Conservation (phyloP, 2,888 invertebrate species). For the Chymomyza amoena region DNA sequence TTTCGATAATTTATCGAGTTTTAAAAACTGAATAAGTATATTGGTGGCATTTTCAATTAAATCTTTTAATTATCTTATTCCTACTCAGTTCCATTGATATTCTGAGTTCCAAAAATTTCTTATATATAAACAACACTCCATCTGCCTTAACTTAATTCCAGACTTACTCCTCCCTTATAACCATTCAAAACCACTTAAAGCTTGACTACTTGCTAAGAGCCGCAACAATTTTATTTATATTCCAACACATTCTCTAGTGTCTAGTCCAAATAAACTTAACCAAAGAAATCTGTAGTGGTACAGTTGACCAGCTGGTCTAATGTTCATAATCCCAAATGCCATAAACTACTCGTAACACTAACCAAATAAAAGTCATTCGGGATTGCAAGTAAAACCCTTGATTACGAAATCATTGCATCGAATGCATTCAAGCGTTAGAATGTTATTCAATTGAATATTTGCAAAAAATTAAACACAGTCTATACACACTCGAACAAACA, state of each 20-base stretch:
- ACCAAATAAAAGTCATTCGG: slow-evolving; percentile 40
- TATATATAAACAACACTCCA: too few relatives aligned
- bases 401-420: slow-evolving; percentile 14
- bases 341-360: slow-evolving; percentile 23
- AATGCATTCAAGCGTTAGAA: slow-evolving; percentile 54
- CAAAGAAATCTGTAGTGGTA: neutral
- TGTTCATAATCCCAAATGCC: slow-evolving; percentile 17
- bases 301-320: neutral
- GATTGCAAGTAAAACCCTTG: slow-evolving; percentile 9
- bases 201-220: neutral
- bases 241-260: neutral
- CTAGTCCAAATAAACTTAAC: neutral
- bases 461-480: slow-evolving; percentile 60
- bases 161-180: too few relatives aligned
- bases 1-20: too few relatives aligned
- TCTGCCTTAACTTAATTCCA: too few relatives aligned
- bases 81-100: too few relatives aligned
- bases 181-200: too few relatives aligned
- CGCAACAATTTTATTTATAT: neutral
- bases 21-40: too few relatives aligned
- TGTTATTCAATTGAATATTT: slow-evolving; percentile 69
- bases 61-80: too few relatives aligned
- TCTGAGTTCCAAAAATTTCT: too few relatives aligned
- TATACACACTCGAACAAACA: slow-evolving; percentile 36
- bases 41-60: too few relatives aligned